Conservation (phyloP, 2,797 vertebrate genomes). For the Manis pentadactyla region DNA sequence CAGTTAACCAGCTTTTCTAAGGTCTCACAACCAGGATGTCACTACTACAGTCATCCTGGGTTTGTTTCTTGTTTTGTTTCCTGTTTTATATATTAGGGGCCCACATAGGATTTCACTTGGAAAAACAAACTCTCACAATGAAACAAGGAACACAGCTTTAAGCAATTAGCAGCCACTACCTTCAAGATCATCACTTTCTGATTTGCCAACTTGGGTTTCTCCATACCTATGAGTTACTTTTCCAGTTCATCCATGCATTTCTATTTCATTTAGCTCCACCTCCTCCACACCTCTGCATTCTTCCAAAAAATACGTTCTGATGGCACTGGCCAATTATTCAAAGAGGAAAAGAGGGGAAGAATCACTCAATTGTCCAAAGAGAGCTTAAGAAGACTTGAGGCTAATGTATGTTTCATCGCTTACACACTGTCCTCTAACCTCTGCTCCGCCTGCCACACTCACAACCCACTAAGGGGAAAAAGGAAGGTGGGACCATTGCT, state of each 20-base stretch:
- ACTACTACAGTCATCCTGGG: background rate
- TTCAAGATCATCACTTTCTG: background rate
- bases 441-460: background rate
- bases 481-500: background rate
- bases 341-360: background rate
- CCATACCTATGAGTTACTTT: background rate
- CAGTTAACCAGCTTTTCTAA: background rate
- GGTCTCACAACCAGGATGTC: background rate
- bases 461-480: background rate
- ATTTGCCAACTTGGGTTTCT: background rate
- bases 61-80: conserved; percentile 24
- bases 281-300: background rate
- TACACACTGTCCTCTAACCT: background rate
- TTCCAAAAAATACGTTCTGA: background rate
- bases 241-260: background rate
- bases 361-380: background rate
- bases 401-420: background rate
- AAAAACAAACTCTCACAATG: background rate
- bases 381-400: background rate
- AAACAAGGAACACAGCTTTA: background rate
- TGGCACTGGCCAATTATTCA: background rate
- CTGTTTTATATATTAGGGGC: background rate
- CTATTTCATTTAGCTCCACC: background rate
- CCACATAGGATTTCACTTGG: background rate
- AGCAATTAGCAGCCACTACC: background rate